Evolutionary conservation across 2,888 invertebrate genomes (phyloP).

Genomic region (Tachina fera): DNA sequence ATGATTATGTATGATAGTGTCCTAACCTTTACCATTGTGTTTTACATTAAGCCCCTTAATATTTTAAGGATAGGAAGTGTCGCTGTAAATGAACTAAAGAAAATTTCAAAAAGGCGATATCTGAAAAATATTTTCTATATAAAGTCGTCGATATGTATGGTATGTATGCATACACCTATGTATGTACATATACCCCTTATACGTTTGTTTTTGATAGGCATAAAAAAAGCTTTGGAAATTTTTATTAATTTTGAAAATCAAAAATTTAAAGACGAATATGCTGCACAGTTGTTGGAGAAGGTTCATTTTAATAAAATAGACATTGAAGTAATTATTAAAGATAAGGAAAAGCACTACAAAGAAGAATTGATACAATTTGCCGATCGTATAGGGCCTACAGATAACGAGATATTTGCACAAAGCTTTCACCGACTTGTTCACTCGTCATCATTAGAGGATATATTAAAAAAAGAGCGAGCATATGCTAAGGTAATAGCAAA

Average conservation of each 20-base stretch:
- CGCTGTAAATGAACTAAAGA: too few relatives aligned
- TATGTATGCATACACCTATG: not conserved
- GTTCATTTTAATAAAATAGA: slow-evolving; percentile 87
- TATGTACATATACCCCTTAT: not conserved
- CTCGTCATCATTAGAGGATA: slow-evolving; percentile 93
- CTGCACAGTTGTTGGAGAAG: slow-evolving; percentile 85
- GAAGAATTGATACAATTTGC: slow-evolving; percentile 93
- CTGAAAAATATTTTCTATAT: too few relatives aligned
- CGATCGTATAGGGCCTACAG: slow-evolving; percentile 90
- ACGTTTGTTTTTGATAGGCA: slow-evolving; percentile 70
- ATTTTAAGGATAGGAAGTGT: too few relatives aligned
- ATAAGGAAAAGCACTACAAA: slow-evolving; percentile 91
- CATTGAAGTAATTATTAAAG: slow-evolving; percentile 89
- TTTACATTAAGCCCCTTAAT: too few relatives aligned
- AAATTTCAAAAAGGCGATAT: too few relatives aligned
- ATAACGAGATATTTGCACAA: slow-evolving; percentile 88
- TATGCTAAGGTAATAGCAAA: slow-evolving; percentile 92
- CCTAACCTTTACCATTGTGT: too few relatives aligned
- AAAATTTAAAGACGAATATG: slow-evolving; percentile 87
- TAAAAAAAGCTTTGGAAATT: slow-evolving; percentile 83
- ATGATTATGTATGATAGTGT: too few relatives aligned
- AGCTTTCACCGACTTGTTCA: slow-evolving; percentile 87
- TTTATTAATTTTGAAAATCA: slow-evolving; percentile 88
- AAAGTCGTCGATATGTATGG: not conserved
- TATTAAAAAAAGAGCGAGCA: slow-evolving; percentile 93